These are phyloP conservation scores for Sciurus niger DNA, from an alignment of 2,113 vertebrate genomes.

Conservation along the genomic window DNA sequence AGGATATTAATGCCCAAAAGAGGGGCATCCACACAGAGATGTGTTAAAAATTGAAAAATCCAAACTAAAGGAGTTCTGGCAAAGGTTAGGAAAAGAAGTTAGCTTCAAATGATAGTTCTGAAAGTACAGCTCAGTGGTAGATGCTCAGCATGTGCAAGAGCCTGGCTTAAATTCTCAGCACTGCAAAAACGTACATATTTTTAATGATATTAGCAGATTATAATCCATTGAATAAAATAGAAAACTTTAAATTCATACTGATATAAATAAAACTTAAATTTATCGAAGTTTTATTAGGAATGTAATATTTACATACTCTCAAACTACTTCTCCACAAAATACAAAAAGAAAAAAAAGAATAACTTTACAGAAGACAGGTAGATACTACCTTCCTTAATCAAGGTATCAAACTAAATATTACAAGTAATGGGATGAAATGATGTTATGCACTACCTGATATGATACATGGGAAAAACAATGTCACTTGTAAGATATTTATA, in stretches of 20 bases:
- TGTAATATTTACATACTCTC: background rate
- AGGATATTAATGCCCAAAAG: background rate
- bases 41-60: background rate
- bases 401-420: background rate
- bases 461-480: background rate
- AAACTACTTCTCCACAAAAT: background rate
- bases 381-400: background rate
- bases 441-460: background rate
- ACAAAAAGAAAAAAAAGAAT: conserved; percentile 10
- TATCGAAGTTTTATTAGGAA: conserved; percentile 23
- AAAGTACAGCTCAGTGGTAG: background rate
- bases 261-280: conserved; percentile 8
- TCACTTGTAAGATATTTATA: background rate
- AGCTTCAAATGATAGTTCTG: background rate
- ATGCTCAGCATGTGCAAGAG: background rate
- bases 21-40: background rate
- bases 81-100: background rate
- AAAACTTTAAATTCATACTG: background rate
- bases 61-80: background rate
- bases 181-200: background rate
- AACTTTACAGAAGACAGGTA: background rate
- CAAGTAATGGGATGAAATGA: background rate
- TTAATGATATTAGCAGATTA: background rate
- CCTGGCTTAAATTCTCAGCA: background rate
- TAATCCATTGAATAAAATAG: background rate